Evolutionary conservation across 2,797 vertebrate species (phyloP).

Genomic region (Luscinia luscinia): DNA sequence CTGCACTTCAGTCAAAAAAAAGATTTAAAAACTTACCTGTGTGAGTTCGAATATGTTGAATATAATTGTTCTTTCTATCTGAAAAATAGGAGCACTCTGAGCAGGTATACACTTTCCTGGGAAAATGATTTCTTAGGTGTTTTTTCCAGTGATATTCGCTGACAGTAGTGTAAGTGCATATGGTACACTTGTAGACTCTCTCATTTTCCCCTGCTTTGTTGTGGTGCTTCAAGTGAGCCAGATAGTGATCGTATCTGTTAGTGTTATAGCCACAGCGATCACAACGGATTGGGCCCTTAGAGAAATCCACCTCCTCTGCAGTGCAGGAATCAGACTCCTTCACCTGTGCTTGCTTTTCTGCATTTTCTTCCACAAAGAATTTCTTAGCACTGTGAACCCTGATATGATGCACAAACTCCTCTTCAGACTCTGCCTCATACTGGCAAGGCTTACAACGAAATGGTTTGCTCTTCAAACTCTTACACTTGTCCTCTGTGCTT

Average conservation of each 20-base stretch:
- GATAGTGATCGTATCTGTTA: conserved; percentile 96
- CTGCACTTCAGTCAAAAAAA: not conserved
- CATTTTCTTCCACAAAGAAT: conserved; percentile 90
- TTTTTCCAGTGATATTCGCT: conserved; percentile 99
- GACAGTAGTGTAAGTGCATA: conserved; percentile 95
- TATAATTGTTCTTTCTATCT: conserved; percentile 98
- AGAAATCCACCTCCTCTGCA: conserved; percentile 79
- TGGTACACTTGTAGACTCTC: conserved; percentile 92
- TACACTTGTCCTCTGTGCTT: conserved; percentile 76
- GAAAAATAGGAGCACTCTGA: conserved; percentile 97
- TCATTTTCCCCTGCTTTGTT: conserved; percentile 90
- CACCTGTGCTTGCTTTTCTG: conserved; percentile 82
- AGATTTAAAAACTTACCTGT: conserved; percentile 81
- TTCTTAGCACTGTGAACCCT: conserved; percentile 90
- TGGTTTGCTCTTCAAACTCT: conserved; percentile 88
- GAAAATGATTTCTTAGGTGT: conserved; percentile 96
- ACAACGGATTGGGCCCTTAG: conserved; percentile 93
- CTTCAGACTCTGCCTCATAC: conserved; percentile 90
- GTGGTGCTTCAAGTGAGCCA: conserved; percentile 96
- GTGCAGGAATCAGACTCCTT: conserved; percentile 72
- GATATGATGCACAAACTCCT: conserved; percentile 92
- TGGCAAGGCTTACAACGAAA: conserved; percentile 96
- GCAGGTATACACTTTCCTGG: conserved; percentile 96
- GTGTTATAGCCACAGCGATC: conserved; percentile 98
- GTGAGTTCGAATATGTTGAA: conserved; percentile 97